phyloP scores from a whole-genome alignment of 1,140 invertebrate species.

The Drosophila pandora region DNA sequence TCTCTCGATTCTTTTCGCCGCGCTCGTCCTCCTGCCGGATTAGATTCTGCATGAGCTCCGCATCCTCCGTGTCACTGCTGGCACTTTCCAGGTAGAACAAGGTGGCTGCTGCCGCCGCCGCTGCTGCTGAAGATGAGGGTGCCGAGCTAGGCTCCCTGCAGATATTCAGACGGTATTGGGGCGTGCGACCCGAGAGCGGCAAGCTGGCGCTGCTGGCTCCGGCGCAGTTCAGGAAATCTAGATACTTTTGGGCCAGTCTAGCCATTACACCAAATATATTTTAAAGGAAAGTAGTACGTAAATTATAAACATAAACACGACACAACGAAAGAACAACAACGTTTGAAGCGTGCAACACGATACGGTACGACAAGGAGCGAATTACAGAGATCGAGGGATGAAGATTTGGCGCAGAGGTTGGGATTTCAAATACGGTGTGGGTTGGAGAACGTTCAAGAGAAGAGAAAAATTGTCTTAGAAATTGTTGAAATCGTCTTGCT shows the following conservation, averaged over 20 bases:
- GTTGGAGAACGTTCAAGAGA: constrained; percentile 65
- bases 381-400: constrained; percentile 44
- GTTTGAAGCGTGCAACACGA: constrained; percentile 59
- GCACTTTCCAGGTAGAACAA: constrained; percentile 69
- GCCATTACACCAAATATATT: not conserved
- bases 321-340: constrained; percentile 53
- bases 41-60: constrained; percentile 78
- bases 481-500: constrained; percentile 1
- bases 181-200: constrained; percentile 53
- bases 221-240: constrained; percentile 71
- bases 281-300: constrained; percentile 22
- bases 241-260: constrained; percentile 64
- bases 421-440: constrained; percentile 42
- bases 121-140: constrained; percentile 41
- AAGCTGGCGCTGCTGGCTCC: constrained; percentile 62
- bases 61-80: constrained; percentile 70
- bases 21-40: constrained; percentile 86
- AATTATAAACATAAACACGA: constrained; percentile 52
- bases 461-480: constrained; percentile 63
- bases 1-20: constrained; percentile 78
- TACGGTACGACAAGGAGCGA: constrained; percentile 64
- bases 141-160: constrained; percentile 55
- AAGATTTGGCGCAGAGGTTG: constrained; percentile 41
- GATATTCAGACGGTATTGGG: constrained; percentile 66
- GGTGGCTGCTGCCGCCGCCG: constrained; percentile 58